Conservation (phyloP, 2,888 invertebrate species). For the Limnephilus marmoratus region DNA sequence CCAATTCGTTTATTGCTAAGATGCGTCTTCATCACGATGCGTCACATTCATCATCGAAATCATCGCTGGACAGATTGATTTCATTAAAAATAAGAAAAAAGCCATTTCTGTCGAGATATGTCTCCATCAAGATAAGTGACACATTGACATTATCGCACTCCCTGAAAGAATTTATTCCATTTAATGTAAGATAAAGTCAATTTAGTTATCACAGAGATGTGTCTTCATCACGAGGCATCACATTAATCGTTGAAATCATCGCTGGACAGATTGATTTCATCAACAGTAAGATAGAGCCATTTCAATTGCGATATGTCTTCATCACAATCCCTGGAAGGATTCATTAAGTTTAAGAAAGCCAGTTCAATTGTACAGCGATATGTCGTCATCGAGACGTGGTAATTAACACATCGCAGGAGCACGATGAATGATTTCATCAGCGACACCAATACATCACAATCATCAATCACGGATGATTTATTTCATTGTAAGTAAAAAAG, state of each 20-base stretch:
- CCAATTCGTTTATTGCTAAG: background rate
- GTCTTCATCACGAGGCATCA: too few species aligned
- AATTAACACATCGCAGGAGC: background rate
- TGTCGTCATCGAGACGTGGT: background rate
- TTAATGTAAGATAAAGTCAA: too few species aligned
- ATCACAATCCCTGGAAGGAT: too few species aligned
- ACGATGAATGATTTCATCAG: background rate
- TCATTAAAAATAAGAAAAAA: background rate
- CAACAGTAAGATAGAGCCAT: too few species aligned
- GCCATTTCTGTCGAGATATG: background rate
- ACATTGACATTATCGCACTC: too few species aligned
- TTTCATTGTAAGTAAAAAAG: background rate
- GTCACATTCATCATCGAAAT: conserved; percentile 4
- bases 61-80: background rate
- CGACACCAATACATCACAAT: background rate
- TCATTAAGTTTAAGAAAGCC: too few species aligned
- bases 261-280: too few species aligned
- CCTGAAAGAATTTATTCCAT: too few species aligned
- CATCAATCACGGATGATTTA: background rate
- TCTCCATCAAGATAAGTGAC: too few species aligned
- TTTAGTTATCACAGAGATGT: too few species aligned
- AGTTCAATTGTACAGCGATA: background rate
- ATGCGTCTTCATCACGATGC: background rate
- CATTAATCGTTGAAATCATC: too few species aligned
- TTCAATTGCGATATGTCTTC: too few species aligned